Conservation (phyloP, 2,888 invertebrate genomes). For the Dryococelus australis region DNA sequence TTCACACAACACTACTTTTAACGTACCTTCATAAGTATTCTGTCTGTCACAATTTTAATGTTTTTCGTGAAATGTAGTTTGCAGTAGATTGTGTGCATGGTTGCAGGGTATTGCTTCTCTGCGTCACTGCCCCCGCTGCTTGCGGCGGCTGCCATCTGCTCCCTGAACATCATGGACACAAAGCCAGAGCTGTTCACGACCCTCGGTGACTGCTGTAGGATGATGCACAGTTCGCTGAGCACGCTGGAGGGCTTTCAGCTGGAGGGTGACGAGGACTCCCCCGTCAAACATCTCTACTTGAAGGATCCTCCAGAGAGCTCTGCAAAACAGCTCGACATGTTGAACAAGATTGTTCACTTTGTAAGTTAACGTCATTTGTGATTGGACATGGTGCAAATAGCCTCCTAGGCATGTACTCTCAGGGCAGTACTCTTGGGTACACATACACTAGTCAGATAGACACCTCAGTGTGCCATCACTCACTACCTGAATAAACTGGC, state of each 20-base stretch:
- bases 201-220: conserved; percentile 66
- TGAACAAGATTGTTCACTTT: conserved; percentile 69
- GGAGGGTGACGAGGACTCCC: conserved; percentile 70
- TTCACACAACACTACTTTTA: too few species aligned
- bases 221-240: conserved; percentile 64
- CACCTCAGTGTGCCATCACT: too few species aligned
- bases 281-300: conserved; percentile 78
- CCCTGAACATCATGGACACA: conserved; percentile 76
- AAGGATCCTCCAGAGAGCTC: conserved; percentile 55
- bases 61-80: too few species aligned
- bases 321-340: conserved; percentile 61
- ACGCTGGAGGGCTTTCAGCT: conserved; percentile 61
- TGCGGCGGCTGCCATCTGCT: conserved; percentile 84
- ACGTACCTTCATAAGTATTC: too few species aligned
- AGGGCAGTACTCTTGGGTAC: too few species aligned
- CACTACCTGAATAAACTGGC: too few species aligned
- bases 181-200: conserved; percentile 69
- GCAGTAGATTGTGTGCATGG: not conserved
- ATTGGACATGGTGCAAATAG: not conserved
- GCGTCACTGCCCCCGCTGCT: conserved; percentile 94
- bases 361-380: conserved; percentile 49
- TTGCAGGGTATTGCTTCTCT: conserved; percentile 90
- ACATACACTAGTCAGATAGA: too few species aligned
- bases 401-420: not conserved
- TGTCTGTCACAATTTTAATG: too few species aligned